A percentile compares a stretch with the other conserved stretches of the same genome.
Evolutionary conservation across 2,113 vertebrate species (phyloP).

Genomic region (Synodontis membranacea): DNA sequence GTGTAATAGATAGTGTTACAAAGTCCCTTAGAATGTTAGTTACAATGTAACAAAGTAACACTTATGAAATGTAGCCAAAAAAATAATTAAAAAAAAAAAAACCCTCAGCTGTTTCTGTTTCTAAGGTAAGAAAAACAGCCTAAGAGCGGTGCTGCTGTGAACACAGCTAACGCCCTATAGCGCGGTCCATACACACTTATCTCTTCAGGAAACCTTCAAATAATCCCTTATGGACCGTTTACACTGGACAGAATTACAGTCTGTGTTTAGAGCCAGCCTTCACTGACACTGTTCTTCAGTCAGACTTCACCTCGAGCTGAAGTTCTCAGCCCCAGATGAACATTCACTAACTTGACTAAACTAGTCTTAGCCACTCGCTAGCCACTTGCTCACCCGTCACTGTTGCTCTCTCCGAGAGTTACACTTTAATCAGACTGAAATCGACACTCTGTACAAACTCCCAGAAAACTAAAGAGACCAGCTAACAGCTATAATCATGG

Average conservation of each 20-base stretch:
- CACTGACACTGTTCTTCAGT: not conserved
- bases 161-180: not conserved
- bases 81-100: too few relatives aligned
- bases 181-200: not conserved
- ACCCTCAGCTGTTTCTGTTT: not conserved
- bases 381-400: not conserved
- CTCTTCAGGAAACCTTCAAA: not conserved
- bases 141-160: not conserved
- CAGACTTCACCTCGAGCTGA: not conserved
- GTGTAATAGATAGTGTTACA: not conserved
- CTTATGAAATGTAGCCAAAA: too few relatives aligned
- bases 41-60: constrained; percentile 14
- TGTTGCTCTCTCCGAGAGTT: not conserved
- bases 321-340: not conserved
- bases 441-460: not conserved
- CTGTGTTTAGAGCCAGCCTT: not conserved
- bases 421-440: not conserved
- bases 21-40: not conserved
- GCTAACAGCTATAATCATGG: too few relatives aligned
- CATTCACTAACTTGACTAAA: not conserved
- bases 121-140: not conserved
- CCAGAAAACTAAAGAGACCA: not conserved
- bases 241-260: not conserved
- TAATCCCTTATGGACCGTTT: too few relatives aligned
- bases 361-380: constrained; percentile 19